A percentile compares a stretch with the other conserved stretches of the same genome.
phyloP scores from a whole-genome alignment of 35 echinoderm and acorn worm species.

The Ophiothrix spiculata region DNA sequence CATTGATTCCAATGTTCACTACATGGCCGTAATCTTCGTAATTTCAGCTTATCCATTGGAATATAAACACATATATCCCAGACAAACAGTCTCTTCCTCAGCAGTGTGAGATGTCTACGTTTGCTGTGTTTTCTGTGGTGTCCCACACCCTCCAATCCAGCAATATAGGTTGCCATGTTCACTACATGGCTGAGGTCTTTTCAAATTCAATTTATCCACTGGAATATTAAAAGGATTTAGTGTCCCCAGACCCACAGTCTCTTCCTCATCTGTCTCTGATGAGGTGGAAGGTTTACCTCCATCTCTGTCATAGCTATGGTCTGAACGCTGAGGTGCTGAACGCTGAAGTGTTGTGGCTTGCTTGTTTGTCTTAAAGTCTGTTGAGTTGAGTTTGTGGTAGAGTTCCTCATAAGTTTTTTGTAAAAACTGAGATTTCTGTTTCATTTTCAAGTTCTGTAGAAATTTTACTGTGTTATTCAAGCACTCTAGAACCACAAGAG shows the following conservation, averaged over 20 bases:
- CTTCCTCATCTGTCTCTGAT: not conserved
- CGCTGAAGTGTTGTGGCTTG: not conserved
- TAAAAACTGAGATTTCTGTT: slow-evolving; percentile 40
- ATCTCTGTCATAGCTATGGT: not conserved
- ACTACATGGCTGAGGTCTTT: not conserved
- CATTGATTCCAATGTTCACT: no score
- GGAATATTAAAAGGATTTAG: slow-evolving; percentile 33
- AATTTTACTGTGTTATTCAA: slow-evolving; percentile 46
- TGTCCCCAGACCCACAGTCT: slow-evolving; percentile 4
- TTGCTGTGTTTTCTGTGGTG: no score
- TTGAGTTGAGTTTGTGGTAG: not conserved
- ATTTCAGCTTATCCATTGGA: no score
- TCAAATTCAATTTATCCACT: not conserved
- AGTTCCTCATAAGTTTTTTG: slow-evolving; percentile 19
- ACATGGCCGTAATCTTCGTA: no score
- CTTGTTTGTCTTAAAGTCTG: not conserved
- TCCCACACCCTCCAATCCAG: not conserved
- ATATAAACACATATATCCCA: no score
- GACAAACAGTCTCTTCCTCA: no score
- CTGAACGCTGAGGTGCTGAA: not conserved
- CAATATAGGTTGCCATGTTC: not conserved
- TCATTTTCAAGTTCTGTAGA: slow-evolving; percentile 28
- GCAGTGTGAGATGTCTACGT: no score
- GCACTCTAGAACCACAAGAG: slow-evolving; percentile 70
- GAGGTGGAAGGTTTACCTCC: not conserved